Evolutionary conservation across 2,113 vertebrate genomes (phyloP), one percentile per base, ranked within the genome.

Genomic region (Malurus elegans): DNA sequence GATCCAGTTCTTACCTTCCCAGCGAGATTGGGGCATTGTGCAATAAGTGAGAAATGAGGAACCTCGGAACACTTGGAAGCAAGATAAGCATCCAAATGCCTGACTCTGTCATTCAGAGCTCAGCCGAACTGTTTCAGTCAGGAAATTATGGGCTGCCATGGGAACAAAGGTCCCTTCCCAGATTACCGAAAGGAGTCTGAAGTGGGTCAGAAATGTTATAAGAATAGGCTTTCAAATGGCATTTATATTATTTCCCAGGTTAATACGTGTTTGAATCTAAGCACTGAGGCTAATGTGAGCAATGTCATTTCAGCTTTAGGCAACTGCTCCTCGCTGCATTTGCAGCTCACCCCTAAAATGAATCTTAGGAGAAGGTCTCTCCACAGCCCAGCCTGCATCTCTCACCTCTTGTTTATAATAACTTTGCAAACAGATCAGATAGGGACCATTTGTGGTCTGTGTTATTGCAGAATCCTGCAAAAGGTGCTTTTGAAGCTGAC

Each of bases 1-100:
- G 97, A 98, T 98, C 97, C 97, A 95, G 95, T 97, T 98, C 97
- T 98, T 87, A 95, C 98, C 97, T 98, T 97, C 97, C 97, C 89
- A 85, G 97, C 95, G 93, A 96, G 97, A 97, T 92, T n/a, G 82
- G 94, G 89, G 75, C 94, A 89, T 98, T 98, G 98, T 96, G 98
- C 97, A 98, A 98, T 76, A 95, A 80, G 94, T 79, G 92, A 86
- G 91, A 97, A 97, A 94, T 95, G 94, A 86, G 75, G 71, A 96
- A 92, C 25, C 62, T 95, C 95, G 18, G 92, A 97, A 93, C 94
- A 42, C 70, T 94, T 88, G 66, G 97, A 79, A 90, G 94, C 87
- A 78, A 96, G 93, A 92, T 96, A 86, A 96, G 95, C 60, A 65
- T 64, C 76, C 90, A 88, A 81, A 97, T 85, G 90, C 73, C 91